Evolutionary conservation across 2,888 invertebrate species (phyloP), one percentile per base, ranked within the genome.

Genomic region (Anagyrus pseudococci): DNA sequence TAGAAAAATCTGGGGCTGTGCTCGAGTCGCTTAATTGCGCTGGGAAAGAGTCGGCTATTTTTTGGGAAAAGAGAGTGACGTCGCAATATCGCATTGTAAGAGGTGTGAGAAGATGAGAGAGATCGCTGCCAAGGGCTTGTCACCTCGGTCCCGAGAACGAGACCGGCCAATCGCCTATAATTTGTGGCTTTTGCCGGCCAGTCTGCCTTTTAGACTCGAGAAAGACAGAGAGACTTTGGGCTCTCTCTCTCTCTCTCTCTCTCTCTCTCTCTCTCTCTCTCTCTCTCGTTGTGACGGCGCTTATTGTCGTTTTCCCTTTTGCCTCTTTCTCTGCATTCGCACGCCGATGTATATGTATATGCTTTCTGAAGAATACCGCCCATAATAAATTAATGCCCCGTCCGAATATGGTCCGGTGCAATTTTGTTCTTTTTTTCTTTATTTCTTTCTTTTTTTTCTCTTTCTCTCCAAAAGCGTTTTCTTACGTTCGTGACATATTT

Each of bases 151-250:
- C 64, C 17, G 43, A 46, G 46, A 44, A 69, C 68, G 72, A 71
- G 67, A 65, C 62, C 62, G 57, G 62, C 52, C 69, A 72, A 75
- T 75, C 75, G 73, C 68, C 77, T 78, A 74, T 78, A 78, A 79
- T 79, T 80, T 79, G 78, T 72, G 72, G 72, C 72, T 67, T 72
- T 63, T 60, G 70, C 74, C 75, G 75, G 71, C 60, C 53, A 49
- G 58, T 53, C 54, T 40, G 62, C 56, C 58, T 66, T 68, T 13
- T 15, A 40, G 20, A 29, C 26, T 2, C 15, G 25, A 37, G 50
- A 49, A 23, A 29, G 44, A 58, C 33, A n/a, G 33, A 37, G 33
- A 15, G 8, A 29, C 29, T 75, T n/a, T 72, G 72, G 69, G 46
- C 20, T n/a, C n/a, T n/a, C n/a, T n/a, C n/a, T n/a, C n/a, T n/a